Percentiles rank a stretch among this genome's conserved stretches.
phyloP scores from a whole-genome alignment of 1,140 invertebrate genomes.

The Drosophila auraria region DNA sequence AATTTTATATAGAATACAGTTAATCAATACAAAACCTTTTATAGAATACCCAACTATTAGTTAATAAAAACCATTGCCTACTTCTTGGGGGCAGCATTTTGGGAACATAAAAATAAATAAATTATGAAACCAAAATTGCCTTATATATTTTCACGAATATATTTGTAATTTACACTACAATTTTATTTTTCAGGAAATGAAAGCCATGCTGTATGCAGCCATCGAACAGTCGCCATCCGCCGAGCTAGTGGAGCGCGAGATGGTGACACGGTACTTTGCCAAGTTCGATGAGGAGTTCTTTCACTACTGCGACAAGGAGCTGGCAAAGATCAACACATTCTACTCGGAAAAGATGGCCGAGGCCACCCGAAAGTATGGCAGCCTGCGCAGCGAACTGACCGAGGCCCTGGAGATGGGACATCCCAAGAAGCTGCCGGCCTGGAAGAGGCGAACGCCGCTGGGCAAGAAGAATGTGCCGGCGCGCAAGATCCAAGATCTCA shows the following conservation, averaged over 20 bases:
- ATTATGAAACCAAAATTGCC: too few relatives aligned
- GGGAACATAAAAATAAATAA: too few relatives aligned
- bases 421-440: slow-evolving; percentile 78
- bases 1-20: too few relatives aligned
- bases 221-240: slow-evolving; percentile 90
- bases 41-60: not conserved
- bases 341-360: slow-evolving; percentile 95
- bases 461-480: slow-evolving; percentile 86
- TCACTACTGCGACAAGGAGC: slow-evolving; percentile 93
- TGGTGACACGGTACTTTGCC: slow-evolving; percentile 90
- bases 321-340: slow-evolving; percentile 95
- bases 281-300: slow-evolving; percentile 95
- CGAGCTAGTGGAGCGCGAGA: slow-evolving; percentile 89
- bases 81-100: not conserved
- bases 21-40: too few relatives aligned
- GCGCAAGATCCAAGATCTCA: slow-evolving; percentile 93
- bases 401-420: slow-evolving; percentile 85
- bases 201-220: slow-evolving; percentile 90
- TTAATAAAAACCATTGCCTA: not conserved
- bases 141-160: too few relatives aligned
- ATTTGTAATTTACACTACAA: too few relatives aligned
- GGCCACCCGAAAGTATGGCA: slow-evolving; percentile 92
- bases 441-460: slow-evolving; percentile 87
- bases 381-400: slow-evolving; percentile 90
- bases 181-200: slow-evolving; percentile 88